These are phyloP conservation scores for Drosophila takahashii DNA, from an alignment of 1,140 invertebrate species.

Conservation along the genomic window DNA sequence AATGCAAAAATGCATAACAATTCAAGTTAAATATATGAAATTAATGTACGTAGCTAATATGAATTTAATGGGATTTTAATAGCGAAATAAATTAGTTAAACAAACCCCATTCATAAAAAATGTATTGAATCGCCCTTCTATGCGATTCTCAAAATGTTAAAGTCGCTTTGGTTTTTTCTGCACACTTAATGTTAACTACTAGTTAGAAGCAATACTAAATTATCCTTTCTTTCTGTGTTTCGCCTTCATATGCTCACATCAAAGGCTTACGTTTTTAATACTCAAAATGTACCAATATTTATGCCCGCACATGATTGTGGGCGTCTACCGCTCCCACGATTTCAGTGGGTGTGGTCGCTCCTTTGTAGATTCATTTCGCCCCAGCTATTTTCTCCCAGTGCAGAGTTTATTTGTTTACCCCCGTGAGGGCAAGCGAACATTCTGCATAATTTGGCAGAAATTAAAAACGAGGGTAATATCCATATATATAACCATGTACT, in stretches of 20 bases:
- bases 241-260: not conserved
- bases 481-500: constrained; percentile 45
- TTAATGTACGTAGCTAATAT: too few species aligned
- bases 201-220: not conserved
- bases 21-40: not conserved
- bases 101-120: too few species aligned
- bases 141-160: too few species aligned
- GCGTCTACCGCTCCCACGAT: constrained; percentile 12
- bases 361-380: constrained; percentile 8
- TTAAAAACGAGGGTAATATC: constrained; percentile 81
- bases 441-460: constrained; percentile 79
- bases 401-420: constrained; percentile 32
- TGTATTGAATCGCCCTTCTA: too few species aligned
- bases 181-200: too few species aligned
- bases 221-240: not conserved
- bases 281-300: constrained; percentile 60
- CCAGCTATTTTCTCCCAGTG: constrained; percentile 43
- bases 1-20: not conserved
- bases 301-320: constrained; percentile 40
- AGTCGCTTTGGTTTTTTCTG: too few species aligned
- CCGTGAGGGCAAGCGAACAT: constrained; percentile 38
- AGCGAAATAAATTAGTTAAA: too few species aligned
- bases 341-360: constrained; percentile 19
- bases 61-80: too few species aligned
- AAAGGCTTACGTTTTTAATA: constrained; percentile 43